A percentile compares a stretch with the other conserved stretches of the same genome.
Evolutionary conservation across 2,113 vertebrate species (phyloP).

Genomic region (Oreochromis spilurus): DNA sequence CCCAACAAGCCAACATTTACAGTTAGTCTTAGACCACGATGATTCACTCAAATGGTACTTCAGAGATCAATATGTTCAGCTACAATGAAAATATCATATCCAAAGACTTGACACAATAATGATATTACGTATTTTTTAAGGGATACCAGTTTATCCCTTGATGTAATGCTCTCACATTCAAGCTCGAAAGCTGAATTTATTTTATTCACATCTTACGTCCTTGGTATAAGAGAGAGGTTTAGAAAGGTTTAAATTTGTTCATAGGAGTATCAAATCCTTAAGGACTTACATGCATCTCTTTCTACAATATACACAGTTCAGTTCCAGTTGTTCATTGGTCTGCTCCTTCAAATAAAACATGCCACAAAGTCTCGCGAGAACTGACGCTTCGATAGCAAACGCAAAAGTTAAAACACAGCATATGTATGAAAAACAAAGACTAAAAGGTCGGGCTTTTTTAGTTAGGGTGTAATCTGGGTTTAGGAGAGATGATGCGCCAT

Average conservation of each 20-base stretch:
- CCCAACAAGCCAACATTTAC: conserved; percentile 67
- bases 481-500: neutral
- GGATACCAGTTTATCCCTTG: neutral
- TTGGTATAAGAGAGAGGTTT: neutral
- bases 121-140: conserved; percentile 9
- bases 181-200: conserved; percentile 1
- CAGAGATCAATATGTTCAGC: conserved; percentile 53
- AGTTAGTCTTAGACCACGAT: conserved; percentile 53
- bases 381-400: conserved; percentile 1
- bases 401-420: neutral
- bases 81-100: conserved; percentile 59
- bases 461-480: neutral
- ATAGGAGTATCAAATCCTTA: conserved; percentile 47
- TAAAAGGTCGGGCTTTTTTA: neutral
- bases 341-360: conserved; percentile 3
- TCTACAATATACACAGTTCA: conserved; percentile 58
- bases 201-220: conserved; percentile 20
- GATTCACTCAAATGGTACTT: conserved; percentile 43
- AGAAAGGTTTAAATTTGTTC: neutral
- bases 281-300: conserved; percentile 59
- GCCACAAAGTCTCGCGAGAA: neutral
- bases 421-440: neutral
- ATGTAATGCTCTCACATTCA: neutral
- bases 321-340: neutral
- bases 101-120: conserved; percentile 54